Percentiles rank a stretch among this genome's conserved stretches.
Conservation (phyloP, 2,888 invertebrate genomes). For the Lydus trimaculatus region DNA sequence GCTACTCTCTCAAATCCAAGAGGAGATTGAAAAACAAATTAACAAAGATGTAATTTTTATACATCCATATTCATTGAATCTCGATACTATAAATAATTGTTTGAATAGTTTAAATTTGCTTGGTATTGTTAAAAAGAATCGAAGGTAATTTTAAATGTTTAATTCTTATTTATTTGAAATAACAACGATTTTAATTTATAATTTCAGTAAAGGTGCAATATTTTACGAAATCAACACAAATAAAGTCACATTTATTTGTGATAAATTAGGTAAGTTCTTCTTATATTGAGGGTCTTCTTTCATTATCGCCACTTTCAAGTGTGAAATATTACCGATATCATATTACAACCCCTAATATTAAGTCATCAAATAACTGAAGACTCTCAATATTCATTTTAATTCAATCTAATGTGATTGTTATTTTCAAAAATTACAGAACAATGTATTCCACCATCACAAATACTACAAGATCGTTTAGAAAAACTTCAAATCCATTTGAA, state of each 20-base stretch:
- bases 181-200: constrained; percentile 12
- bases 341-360: no score
- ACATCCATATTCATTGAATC: constrained; percentile 78
- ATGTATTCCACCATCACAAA: constrained; percentile 14
- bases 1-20: constrained; percentile 67
- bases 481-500: constrained; percentile 25
- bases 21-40: constrained; percentile 65
- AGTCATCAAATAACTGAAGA: no score
- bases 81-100: constrained; percentile 70
- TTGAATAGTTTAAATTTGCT: constrained; percentile 63
- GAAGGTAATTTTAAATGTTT: constrained; percentile 47
- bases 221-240: constrained; percentile 40
- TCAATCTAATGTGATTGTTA: no score
- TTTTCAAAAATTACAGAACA: constrained; percentile 15
- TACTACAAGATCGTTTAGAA: constrained; percentile 10
- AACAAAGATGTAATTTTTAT: constrained; percentile 55
- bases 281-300: no score
- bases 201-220: constrained; percentile 33
- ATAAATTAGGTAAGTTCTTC: constrained; percentile 51
- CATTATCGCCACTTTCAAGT: no score
- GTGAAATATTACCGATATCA: no score
- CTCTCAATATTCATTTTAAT: no score
- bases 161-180: not conserved
- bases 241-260: constrained; percentile 38
- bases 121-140: constrained; percentile 56